Conservation (phyloP, 2,888 invertebrate species). For the Cremastinae sp. region DNA sequence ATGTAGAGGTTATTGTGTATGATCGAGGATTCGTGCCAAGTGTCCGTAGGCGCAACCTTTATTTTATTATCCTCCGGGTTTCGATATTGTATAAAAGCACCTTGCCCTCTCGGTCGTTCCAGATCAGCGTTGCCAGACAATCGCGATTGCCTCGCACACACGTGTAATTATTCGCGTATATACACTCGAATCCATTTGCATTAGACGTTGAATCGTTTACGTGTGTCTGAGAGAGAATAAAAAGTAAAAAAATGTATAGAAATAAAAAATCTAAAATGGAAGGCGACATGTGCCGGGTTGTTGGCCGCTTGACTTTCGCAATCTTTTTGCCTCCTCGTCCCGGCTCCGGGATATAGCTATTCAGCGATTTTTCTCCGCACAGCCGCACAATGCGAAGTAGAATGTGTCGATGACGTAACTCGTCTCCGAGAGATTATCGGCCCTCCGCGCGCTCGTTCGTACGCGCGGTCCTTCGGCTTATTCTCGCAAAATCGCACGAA, state of each 20-base stretch:
- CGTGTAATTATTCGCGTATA: no score
- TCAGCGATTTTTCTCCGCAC: constrained; percentile 61
- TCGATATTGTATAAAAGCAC: constrained; percentile 63
- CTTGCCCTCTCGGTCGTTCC: constrained; percentile 65
- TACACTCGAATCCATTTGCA: not conserved
- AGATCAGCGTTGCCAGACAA: constrained; percentile 34
- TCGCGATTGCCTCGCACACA: no score
- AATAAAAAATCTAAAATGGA: constrained; percentile 16
- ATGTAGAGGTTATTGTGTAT: constrained; percentile 27
- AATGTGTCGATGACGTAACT: constrained; percentile 61
- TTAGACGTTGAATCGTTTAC: no score
- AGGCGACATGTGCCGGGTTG: constrained; percentile 56
- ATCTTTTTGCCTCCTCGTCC: constrained; percentile 49
- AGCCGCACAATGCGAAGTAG: constrained; percentile 19
- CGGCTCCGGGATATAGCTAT: constrained; percentile 72
- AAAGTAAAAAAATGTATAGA: no score
- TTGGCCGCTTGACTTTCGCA: constrained; percentile 75
- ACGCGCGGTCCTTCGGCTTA: constrained; percentile 68
- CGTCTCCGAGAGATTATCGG: constrained; percentile 63
- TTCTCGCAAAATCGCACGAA: constrained; percentile 27
- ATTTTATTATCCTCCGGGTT: constrained; percentile 47
- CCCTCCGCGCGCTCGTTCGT: constrained; percentile 70
- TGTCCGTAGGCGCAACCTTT: constrained; percentile 51
- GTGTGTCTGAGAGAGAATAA: not conserved
- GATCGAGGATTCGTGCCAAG: constrained; percentile 51